A percentile compares a stretch with the other conserved stretches of the same genome.
Evolutionary conservation across 1,140 invertebrate genomes (phyloP).

Genomic region (Cryptotermes secundus): DNA sequence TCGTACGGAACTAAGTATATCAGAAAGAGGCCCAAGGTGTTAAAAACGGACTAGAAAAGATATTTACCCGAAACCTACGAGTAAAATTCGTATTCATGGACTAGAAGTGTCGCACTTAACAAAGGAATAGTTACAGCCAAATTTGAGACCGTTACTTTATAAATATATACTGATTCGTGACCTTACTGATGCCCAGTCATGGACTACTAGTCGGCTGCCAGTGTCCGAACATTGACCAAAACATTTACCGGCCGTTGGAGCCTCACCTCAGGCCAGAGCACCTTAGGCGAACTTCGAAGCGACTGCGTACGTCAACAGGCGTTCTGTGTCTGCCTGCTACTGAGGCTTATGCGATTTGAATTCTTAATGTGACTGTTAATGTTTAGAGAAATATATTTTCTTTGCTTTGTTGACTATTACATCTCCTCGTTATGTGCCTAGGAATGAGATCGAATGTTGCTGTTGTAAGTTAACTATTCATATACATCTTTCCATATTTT

Average conservation of each 20-base stretch:
- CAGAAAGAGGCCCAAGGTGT: too few relatives aligned
- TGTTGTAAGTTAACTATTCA: background rate
- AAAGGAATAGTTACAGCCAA: too few relatives aligned
- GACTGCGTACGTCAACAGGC: background rate
- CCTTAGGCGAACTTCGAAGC: background rate
- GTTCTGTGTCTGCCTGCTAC: background rate
- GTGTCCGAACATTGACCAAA: constrained; percentile 12
- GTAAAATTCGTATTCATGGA: too few relatives aligned
- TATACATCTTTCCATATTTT: too few relatives aligned
- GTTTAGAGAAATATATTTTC: background rate
- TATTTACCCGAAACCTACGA: too few relatives aligned
- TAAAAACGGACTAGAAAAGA: too few relatives aligned
- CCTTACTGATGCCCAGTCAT: background rate
- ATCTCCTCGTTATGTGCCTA: background rate
- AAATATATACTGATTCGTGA: too few relatives aligned
- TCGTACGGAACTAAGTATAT: too few relatives aligned
- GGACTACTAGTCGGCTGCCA: background rate
- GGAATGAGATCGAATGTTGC: background rate
- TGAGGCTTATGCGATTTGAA: background rate
- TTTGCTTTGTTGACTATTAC: background rate
- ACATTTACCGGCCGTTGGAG: background rate
- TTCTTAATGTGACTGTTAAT: background rate
- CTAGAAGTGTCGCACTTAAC: too few relatives aligned
- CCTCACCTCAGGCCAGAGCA: constrained; percentile 21
- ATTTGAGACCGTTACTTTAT: too few relatives aligned